Evolutionary conservation across 2,888 invertebrate species (phyloP).

Genomic region (Blastobasis lacticolella): DNA sequence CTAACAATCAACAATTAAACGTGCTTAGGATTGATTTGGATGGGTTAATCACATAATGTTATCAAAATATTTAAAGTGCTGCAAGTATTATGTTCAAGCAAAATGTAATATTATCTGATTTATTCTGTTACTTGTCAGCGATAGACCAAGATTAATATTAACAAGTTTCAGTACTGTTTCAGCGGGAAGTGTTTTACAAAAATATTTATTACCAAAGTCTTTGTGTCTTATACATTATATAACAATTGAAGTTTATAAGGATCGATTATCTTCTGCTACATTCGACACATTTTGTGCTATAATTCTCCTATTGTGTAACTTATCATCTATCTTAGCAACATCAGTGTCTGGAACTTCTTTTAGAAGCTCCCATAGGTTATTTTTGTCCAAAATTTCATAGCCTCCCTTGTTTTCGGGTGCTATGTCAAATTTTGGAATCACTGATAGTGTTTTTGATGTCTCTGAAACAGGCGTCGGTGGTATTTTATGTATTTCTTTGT

Average conservation of each 20-base stretch:
- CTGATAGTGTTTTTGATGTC: constrained; percentile 55
- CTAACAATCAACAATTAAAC: constrained; percentile 55
- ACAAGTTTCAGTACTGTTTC: constrained; percentile 27
- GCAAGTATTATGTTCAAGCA: too few species aligned
- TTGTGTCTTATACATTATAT: constrained; percentile 63
- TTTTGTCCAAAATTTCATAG: constrained; percentile 74
- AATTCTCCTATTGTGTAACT: constrained; percentile 47
- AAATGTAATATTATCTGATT: too few species aligned
- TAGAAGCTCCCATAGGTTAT: constrained; percentile 76
- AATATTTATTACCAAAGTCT: constrained; percentile 66
- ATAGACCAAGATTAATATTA: constrained; percentile 21
- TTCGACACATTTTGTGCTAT: constrained; percentile 43
- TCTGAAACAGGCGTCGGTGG: constrained; percentile 63
- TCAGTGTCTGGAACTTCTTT: constrained; percentile 67
- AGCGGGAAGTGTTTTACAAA: constrained; percentile 52
- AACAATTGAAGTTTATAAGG: constrained; percentile 65
- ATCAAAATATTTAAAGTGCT: too few species aligned
- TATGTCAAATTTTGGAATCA: constrained; percentile 44
- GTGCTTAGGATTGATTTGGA: constrained; percentile 43
- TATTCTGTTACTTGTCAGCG: constrained; percentile 16
- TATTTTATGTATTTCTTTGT: constrained; percentile 68
- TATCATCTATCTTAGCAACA: constrained; percentile 49
- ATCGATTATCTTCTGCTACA: constrained; percentile 44
- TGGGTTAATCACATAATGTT: background rate
- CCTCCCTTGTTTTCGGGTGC: constrained; percentile 68